phyloP scores from a whole-genome alignment of 1,140 invertebrate genomes.

The Acromyrmex charruanus region DNA sequence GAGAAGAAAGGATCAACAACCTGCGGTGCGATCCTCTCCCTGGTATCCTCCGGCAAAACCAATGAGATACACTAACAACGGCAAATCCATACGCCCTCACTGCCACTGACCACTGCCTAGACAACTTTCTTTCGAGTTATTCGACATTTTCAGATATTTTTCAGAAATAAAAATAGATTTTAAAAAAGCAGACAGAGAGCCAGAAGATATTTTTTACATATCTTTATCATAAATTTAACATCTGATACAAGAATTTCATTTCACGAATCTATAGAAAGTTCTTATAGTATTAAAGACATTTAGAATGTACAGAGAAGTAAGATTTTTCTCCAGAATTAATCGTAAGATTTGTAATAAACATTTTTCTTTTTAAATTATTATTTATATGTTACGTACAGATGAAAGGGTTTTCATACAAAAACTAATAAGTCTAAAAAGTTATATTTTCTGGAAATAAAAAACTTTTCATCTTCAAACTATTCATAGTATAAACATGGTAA shows the following conservation, averaged over 20 bases:
- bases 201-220: background rate
- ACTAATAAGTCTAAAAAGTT: too few relatives aligned
- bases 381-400: background rate
- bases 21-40: conserved; percentile 76
- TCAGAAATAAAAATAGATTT: background rate
- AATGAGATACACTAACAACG: conserved; percentile 72
- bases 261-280: background rate
- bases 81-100: conserved; percentile 70
- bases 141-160: conserved; percentile 1
- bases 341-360: background rate
- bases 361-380: background rate
- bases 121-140: background rate
- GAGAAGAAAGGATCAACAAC: conserved; percentile 81
- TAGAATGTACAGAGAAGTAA: background rate
- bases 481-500: too few relatives aligned
- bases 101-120: conserved; percentile 40
- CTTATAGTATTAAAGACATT: background rate
- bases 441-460: too few relatives aligned
- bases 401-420: too few relatives aligned
- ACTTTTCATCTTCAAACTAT: too few relatives aligned
- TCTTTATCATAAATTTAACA: background rate
- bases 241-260: background rate
- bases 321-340: background rate
- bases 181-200: background rate
- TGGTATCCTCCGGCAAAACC: conserved; percentile 68